These are phyloP conservation scores for Anas platyrhynchos DNA, from an alignment of 2,113 vertebrate genomes.

Conservation along the genomic window DNA sequence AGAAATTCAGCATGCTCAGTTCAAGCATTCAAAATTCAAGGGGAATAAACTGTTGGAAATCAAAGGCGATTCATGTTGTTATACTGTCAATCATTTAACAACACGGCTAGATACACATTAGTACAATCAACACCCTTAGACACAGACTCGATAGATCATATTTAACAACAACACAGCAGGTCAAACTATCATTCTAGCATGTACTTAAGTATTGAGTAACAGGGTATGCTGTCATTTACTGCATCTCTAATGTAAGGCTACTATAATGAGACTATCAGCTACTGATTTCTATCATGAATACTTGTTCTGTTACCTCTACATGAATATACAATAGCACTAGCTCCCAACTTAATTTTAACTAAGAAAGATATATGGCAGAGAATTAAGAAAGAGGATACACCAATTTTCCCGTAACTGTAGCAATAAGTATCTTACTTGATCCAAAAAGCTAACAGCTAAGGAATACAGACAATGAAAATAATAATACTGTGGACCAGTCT, in stretches of 20 bases:
- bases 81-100: not conserved
- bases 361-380: not conserved
- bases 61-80: not conserved
- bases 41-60: slow-evolving; percentile 3
- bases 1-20: not conserved
- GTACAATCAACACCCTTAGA: not conserved
- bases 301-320: not conserved
- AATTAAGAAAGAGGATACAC: not conserved
- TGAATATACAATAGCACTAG: not conserved
- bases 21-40: not conserved
- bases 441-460: not conserved
- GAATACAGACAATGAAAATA: not conserved
- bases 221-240: not conserved
- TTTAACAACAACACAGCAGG: not conserved
- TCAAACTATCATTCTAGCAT: not conserved
- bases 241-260: not conserved
- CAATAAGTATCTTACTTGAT: not conserved
- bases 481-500: not conserved
- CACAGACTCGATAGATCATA: not conserved
- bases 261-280: not conserved
- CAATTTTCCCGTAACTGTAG: not conserved
- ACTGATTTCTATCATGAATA: not conserved
- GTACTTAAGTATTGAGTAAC: not conserved
- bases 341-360: not conserved
- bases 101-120: not conserved